phyloP scores from a whole-genome alignment of 2,888 invertebrate genomes.

The Carabus problematicus region DNA sequence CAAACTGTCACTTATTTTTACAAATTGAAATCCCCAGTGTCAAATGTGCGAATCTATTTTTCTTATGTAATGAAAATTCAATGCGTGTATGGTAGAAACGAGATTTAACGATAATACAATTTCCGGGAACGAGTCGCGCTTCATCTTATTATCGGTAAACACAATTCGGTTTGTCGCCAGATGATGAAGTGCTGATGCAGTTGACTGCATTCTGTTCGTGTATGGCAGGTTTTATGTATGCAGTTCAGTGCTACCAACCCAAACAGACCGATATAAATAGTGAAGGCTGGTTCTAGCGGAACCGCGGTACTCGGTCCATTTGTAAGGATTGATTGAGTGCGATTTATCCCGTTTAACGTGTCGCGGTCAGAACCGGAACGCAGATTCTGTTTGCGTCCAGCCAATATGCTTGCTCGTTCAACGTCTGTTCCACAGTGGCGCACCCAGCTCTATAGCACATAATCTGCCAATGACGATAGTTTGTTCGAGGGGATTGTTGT shows the following conservation, averaged over 20 bases:
- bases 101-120: no score
- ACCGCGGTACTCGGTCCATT: conserved; percentile 23
- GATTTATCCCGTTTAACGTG: conserved; percentile 21
- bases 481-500: neutral
- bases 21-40: no score
- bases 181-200: conserved; percentile 11
- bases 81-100: no score
- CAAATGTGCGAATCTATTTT: no score
- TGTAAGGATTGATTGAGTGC: conserved; percentile 37
- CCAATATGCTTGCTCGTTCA: neutral
- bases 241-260: conserved; percentile 1
- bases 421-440: neutral
- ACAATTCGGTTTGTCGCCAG: neutral
- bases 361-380: neutral
- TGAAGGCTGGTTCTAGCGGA: neutral
- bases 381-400: conserved; percentile 2
- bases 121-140: no score
- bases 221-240: conserved; percentile 6
- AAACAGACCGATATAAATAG: conserved; percentile 12
- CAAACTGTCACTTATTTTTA: no score
- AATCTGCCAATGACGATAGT: neutral
- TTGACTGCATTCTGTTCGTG: neutral
- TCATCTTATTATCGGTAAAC: conserved; percentile 11
- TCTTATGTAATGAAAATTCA: no score
- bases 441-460: no score